A percentile compares a stretch with the other conserved stretches of the same genome.
Evolutionary conservation across 2,888 invertebrate genomes (phyloP).

Genomic region (Ptychoptera albimana): DNA sequence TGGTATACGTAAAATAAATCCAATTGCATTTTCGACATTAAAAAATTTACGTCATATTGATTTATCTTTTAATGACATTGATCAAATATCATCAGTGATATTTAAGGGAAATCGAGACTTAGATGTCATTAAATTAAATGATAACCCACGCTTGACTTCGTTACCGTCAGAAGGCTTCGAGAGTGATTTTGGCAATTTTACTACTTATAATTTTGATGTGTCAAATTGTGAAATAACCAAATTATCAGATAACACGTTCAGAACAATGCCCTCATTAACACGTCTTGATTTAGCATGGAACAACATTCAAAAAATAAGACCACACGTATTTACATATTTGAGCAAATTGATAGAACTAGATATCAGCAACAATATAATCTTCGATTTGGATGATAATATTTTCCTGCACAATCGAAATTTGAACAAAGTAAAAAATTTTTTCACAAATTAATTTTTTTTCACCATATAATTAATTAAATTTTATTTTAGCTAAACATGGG

Average conservation of each 20-base stretch:
- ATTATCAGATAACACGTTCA: constrained; percentile 45
- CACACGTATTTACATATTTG: constrained; percentile 37
- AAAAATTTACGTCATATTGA: constrained; percentile 52
- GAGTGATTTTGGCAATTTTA: constrained; percentile 40
- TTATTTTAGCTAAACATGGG: constrained; percentile 41
- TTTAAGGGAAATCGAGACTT: constrained; percentile 53
- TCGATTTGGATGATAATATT: constrained; percentile 40
- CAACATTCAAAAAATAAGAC: constrained; percentile 38
- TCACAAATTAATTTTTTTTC: not conserved
- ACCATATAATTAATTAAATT: not conserved
- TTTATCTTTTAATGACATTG: constrained; percentile 54
- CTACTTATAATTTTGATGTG: constrained; percentile 53
- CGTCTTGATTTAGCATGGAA: constrained; percentile 53
- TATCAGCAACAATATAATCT: constrained; percentile 52
- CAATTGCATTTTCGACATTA: constrained; percentile 49
- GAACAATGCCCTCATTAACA: constrained; percentile 52
- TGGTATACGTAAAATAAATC: constrained; percentile 47
- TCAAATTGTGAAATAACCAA: constrained; percentile 53
- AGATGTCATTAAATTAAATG: constrained; percentile 51
- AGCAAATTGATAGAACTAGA: constrained; percentile 51
- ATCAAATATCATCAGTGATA: constrained; percentile 46
- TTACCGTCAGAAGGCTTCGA: constrained; percentile 51
- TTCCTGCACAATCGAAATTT: constrained; percentile 52
- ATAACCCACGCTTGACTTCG: constrained; percentile 49
- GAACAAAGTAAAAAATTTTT: constrained; percentile 23